A percentile compares a stretch with the other conserved stretches of the same genome.
phyloP scores from a whole-genome alignment of 2,888 invertebrate species.

The Pseudococcus longispinus region DNA sequence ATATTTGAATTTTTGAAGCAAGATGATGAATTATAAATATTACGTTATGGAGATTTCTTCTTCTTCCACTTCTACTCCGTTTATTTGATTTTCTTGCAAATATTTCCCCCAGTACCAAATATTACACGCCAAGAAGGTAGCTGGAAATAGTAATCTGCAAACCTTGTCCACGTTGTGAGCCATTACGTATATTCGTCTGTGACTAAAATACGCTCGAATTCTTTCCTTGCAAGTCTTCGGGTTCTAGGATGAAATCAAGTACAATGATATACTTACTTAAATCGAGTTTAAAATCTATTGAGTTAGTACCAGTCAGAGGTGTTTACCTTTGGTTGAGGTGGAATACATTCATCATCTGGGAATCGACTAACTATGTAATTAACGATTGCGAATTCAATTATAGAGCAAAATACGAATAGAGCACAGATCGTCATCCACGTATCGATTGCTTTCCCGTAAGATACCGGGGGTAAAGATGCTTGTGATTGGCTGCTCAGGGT shows the following conservation, averaged over 20 bases:
- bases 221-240: not conserved
- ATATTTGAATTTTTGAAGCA: not conserved
- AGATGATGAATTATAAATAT: not conserved
- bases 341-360: not conserved
- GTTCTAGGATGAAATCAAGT: no score
- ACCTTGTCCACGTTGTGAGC: constrained; percentile 25
- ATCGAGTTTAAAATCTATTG: no score
- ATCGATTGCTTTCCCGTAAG: constrained; percentile 48
- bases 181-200: not conserved
- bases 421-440: constrained; percentile 48
- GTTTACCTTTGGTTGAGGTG: not conserved
- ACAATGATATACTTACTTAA: no score
- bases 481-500: constrained; percentile 43
- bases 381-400: constrained; percentile 47
- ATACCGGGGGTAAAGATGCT: constrained; percentile 25
- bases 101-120: constrained; percentile 40
- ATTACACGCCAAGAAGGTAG: not conserved
- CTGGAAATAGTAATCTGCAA: constrained; percentile 24
- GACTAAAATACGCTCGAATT: not conserved
- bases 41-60: not conserved
- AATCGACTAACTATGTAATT: constrained; percentile 40
- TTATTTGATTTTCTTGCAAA: not conserved
- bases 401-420: constrained; percentile 43
- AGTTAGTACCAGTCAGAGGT: no score
- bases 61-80: not conserved